These are phyloP conservation scores for Malurus splendens DNA, from an alignment of 2,797 vertebrate species.

Conservation along the genomic window DNA sequence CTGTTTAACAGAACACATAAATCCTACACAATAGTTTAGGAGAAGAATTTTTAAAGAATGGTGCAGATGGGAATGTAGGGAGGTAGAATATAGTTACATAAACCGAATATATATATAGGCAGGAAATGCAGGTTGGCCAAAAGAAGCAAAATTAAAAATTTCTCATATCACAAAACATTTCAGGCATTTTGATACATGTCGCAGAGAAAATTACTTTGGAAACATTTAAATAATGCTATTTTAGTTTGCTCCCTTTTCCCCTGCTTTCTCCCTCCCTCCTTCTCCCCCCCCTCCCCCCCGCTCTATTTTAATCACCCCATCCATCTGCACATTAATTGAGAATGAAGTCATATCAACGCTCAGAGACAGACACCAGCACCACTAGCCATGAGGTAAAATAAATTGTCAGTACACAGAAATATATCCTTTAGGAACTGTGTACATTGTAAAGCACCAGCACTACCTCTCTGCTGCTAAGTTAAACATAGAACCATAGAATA, in stretches of 20 bases:
- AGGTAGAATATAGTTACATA: slow-evolving; percentile 29
- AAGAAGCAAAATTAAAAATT: background rate
- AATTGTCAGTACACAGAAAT: background rate
- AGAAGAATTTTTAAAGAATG: slow-evolving; percentile 53
- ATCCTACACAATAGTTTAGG: slow-evolving; percentile 53
- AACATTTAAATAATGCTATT: background rate
- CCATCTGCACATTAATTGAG: background rate
- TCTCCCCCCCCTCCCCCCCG: no score
- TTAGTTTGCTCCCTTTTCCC: background rate
- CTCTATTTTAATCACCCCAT: background rate
- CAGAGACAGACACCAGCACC: background rate
- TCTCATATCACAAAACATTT: background rate
- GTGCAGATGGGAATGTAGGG: slow-evolving; percentile 46
- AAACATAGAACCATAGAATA: background rate
- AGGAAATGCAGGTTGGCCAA: slow-evolving; percentile 29
- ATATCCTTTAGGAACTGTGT: background rate
- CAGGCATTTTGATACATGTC: background rate
- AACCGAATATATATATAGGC: background rate
- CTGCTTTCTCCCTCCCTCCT: background rate
- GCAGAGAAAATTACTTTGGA: background rate
- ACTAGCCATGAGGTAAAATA: background rate
- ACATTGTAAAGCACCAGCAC: background rate
- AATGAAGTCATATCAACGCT: background rate
- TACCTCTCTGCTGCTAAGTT: background rate
- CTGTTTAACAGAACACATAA: slow-evolving; percentile 51